Percentiles rank a stretch among this genome's conserved stretches.
These are phyloP conservation scores for Oasisia sp. DNA, from an alignment of 2,888 invertebrate species.

Conservation along the genomic window DNA sequence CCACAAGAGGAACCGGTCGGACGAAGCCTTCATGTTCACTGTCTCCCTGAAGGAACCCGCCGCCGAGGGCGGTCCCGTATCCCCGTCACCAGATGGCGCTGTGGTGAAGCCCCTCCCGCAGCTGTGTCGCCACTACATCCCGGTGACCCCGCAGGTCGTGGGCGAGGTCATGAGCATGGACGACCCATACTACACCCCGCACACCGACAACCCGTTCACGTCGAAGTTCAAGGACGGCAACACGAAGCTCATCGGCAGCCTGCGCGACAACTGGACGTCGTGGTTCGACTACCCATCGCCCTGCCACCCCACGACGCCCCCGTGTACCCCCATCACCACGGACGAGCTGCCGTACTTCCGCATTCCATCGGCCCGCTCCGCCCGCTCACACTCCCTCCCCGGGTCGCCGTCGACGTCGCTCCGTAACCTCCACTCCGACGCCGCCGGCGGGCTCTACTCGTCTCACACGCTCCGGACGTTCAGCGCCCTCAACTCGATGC, in stretches of 20 bases:
- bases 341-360: constrained; percentile 10
- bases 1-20: constrained; percentile 36
- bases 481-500: constrained; percentile 27
- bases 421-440: neutral
- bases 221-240: constrained; percentile 53
- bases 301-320: constrained; percentile 54
- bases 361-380: neutral
- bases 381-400: constrained; percentile 58
- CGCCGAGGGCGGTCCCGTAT: neutral
- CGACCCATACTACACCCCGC: constrained; percentile 65
- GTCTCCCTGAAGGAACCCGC: neutral
- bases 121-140: constrained; percentile 65
- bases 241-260: constrained; percentile 54
- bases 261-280: constrained; percentile 34
- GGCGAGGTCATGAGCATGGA: constrained; percentile 83
- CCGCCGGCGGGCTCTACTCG: neutral
- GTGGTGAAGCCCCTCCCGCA: constrained; percentile 8
- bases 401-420: constrained; percentile 51
- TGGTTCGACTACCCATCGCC: constrained; percentile 79
- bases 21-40: constrained; percentile 31
- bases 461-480: constrained; percentile 22
- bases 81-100: constrained; percentile 19
- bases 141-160: constrained; percentile 75
- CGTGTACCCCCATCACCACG: constrained; percentile 52
- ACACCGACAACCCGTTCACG: constrained; percentile 57